Conservation (phyloP, 2,113 vertebrate species). For the Colossoma macropomum region DNA sequence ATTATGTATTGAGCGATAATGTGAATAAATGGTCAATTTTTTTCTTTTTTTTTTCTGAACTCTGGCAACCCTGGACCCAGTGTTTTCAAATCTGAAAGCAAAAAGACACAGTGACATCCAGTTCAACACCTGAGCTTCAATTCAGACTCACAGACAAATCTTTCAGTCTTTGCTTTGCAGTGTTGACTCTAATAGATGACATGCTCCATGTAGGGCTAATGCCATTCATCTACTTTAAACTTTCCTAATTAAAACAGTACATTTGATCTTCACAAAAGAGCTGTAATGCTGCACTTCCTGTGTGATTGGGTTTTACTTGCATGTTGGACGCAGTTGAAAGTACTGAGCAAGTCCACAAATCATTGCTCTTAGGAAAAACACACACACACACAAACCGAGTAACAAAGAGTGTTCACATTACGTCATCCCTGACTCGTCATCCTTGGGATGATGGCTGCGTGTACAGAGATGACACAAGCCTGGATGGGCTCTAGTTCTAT, state of each 20-base stretch:
- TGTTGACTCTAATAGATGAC: neutral
- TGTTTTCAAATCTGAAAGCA: too few relatives aligned
- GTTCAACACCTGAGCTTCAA: neutral
- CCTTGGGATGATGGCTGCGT: conserved; percentile 1
- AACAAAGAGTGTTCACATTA: conserved; percentile 30
- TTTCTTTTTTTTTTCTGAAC: too few relatives aligned
- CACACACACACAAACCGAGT: neutral
- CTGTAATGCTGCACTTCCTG: neutral
- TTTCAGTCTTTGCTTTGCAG: neutral
- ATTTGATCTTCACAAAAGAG: neutral
- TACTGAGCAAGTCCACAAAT: neutral
- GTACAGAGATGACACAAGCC: conserved; percentile 26
- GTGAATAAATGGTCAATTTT: too few relatives aligned
- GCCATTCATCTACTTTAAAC: neutral
- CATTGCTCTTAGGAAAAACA: neutral
- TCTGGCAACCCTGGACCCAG: too few relatives aligned
- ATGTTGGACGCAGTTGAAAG: neutral
- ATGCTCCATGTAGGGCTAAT: neutral
- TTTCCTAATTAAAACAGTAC: neutral
- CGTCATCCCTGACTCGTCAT: conserved; percentile 34
- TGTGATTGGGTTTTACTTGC: neutral
- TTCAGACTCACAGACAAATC: neutral
- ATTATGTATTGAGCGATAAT: too few relatives aligned
- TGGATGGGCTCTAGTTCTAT: conserved; percentile 69
- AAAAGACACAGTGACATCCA: neutral